Conservation (phyloP, 2,797 vertebrate species). For the Scolopax bukidnonensis region DNA sequence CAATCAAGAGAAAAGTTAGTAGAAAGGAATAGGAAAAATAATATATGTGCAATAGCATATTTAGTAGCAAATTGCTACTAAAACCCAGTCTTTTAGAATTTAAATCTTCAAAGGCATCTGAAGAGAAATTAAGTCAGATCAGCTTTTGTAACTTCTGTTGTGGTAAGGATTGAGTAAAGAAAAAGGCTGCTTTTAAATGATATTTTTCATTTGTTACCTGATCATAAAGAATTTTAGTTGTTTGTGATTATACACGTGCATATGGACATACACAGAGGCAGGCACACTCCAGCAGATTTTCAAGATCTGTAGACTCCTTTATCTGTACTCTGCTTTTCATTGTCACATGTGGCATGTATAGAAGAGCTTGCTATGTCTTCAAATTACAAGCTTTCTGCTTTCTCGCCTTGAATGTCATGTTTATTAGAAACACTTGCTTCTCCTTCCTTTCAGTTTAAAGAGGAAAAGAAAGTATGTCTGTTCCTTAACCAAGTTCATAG, state of each 20-base stretch:
- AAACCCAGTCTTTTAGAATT: not conserved
- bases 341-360: not conserved
- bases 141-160: not conserved
- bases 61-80: not conserved
- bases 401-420: not conserved
- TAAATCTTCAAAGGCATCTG: not conserved
- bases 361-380: not conserved
- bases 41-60: not conserved
- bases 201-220: not conserved
- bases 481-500: not conserved
- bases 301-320: not conserved
- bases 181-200: not conserved
- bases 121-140: not conserved
- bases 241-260: not conserved
- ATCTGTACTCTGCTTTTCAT: not conserved
- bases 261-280: not conserved
- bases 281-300: not conserved
- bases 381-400: not conserved
- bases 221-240: not conserved
- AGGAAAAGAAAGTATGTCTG: not conserved
- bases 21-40: not conserved
- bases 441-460: not conserved
- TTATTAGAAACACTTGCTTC: not conserved
- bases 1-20: not conserved
- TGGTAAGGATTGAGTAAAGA: not conserved